Percentiles rank a stretch among this genome's conserved stretches.
phyloP scores from a whole-genome alignment of 2,888 invertebrate species.

The Athalia cordata region DNA sequence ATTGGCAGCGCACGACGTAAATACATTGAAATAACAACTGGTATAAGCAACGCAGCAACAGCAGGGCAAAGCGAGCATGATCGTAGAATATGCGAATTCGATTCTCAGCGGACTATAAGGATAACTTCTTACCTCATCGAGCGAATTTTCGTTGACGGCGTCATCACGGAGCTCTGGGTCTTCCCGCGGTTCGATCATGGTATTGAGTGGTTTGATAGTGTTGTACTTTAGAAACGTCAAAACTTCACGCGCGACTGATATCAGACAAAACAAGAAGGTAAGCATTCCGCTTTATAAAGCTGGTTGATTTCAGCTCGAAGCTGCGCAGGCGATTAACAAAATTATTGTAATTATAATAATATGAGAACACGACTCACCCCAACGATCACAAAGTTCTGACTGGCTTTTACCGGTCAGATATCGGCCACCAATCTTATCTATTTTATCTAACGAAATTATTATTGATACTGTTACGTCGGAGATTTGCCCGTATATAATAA shows the following conservation, averaged over 20 bases:
- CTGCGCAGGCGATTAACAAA: too few relatives aligned
- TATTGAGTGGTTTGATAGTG: not conserved
- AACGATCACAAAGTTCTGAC: conserved; percentile 6
- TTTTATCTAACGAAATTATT: conserved; percentile 12
- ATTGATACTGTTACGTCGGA: not conserved
- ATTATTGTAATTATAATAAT: too few relatives aligned
- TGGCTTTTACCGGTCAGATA: conserved; percentile 22
- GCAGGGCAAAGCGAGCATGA: not conserved
- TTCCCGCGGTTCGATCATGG: conserved; percentile 28
- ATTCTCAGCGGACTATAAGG: too few relatives aligned
- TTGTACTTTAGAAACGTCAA: conserved; percentile 23
- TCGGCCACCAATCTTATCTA: conserved; percentile 31
- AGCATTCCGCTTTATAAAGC: conserved; percentile 22
- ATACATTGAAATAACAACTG: not conserved
- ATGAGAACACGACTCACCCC: too few relatives aligned
- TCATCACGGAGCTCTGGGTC: not conserved
- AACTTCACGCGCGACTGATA: conserved; percentile 43
- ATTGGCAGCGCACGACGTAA: too few relatives aligned
- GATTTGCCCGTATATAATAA: too few relatives aligned
- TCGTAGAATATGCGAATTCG: too few relatives aligned
- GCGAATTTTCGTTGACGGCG: conserved; percentile 11
- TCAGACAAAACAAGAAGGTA: conserved; percentile 31
- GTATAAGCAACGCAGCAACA: not conserved
- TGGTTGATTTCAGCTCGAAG: not conserved
- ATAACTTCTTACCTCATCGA: conserved; percentile 10